Evolutionary conservation across 2,113 vertebrate species (phyloP), one percentile per base, ranked within the genome.

Genomic region (Tragelaphus strepsiceros): DNA sequence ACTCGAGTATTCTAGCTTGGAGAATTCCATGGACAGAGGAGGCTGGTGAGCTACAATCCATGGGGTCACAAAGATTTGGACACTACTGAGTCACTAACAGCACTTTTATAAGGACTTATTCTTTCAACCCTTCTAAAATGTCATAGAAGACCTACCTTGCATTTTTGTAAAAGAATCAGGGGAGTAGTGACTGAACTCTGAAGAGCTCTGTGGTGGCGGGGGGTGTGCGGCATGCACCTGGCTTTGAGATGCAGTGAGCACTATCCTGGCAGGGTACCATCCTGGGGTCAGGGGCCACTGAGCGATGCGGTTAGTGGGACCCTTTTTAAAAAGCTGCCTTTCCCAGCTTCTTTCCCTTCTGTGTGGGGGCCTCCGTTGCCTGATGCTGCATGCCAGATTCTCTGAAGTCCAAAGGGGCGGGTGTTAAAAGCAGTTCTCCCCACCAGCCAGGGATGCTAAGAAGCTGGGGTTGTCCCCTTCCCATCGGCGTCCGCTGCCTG

Each of bases 111-210:
- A 96, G 49, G 32, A 80, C n/a, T 59, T 64, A 7, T 30, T 85
- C 80, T 81, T 82, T 62, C 81, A 90, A 87, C 39, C 58, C 64
- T 90, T 56, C 87, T 77, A 78, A 64, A 54, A 2, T 54, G 49
- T 32, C 28, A 32, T 53, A 24, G 67, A 61, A 80, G 61, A 64
- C 28, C 35, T 46, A 39, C 35, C 15, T 39, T 71, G n/a, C 12
- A 43, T 74, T 43, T 67, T 30, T 46, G 22, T 32, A 7, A n/a
- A 53, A 53, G 86, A 91, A 30, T 54, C 43, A 1, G 35, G 77
- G 8, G 26, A 35, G 24, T 1, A 0, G 9, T 2, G 11, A 1
- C 7, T 2, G 6, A 9, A 35, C 82, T 13, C 0, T 0, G 54
- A 59, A 46, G 86, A 53, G 53, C 30, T 35, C 58, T n/a, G 3